Conservation (phyloP, 2,888 invertebrate species). For the Ectobius pallidus region DNA sequence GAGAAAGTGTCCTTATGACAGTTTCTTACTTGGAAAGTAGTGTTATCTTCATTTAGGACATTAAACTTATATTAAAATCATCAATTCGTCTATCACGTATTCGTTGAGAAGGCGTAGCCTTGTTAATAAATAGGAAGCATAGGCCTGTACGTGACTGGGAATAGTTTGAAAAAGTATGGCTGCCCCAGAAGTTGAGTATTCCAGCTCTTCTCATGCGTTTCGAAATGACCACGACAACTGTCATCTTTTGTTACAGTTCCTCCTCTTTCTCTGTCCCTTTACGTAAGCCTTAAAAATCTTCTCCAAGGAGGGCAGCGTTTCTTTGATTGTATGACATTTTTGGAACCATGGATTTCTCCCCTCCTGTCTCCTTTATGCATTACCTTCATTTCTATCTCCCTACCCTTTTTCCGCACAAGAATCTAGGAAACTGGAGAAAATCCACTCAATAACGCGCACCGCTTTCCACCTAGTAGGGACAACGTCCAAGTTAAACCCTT, state of each 20-base stretch:
- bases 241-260: slow-evolving; percentile 1
- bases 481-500: slow-evolving; percentile 22
- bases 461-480: background rate
- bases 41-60: no score
- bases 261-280: background rate
- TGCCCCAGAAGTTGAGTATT: no score
- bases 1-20: no score
- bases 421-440: background rate
- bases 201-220: background rate
- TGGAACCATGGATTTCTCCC: background rate
- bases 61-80: no score
- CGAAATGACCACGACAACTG: background rate
- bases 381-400: background rate
- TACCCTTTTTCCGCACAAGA: slow-evolving; percentile 6
- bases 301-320: background rate
- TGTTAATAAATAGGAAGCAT: no score
- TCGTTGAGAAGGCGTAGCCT: no score
- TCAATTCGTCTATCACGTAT: no score
- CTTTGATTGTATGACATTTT: slow-evolving; percentile 8
- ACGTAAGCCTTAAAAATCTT: slow-evolving; percentile 9
- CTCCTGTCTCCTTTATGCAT: background rate
- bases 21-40: no score
- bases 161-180: no score
- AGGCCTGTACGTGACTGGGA: no score
- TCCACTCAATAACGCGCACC: background rate